A percentile compares a stretch with the other conserved stretches of the same genome.
Conservation (phyloP, 2,888 invertebrate genomes). For the Lymantria monacha region DNA sequence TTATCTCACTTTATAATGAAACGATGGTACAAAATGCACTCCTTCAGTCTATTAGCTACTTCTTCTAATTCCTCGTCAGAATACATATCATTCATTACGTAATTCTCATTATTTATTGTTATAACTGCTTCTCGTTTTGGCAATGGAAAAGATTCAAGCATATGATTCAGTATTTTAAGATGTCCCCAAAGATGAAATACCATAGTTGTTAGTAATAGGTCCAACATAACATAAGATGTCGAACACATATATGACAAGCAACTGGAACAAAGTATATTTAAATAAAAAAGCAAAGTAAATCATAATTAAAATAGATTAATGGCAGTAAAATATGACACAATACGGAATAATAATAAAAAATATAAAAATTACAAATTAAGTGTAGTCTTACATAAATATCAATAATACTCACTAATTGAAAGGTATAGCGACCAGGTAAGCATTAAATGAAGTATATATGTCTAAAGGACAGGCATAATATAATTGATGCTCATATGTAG, state of each 20-base stretch:
- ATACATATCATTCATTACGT: slow-evolving; percentile 13
- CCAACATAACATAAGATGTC: neutral
- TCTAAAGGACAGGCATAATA: slow-evolving; percentile 14
- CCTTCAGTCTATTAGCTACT: slow-evolving; percentile 11
- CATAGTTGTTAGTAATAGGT: neutral
- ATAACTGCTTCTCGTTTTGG: neutral
- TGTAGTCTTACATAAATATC: no score
- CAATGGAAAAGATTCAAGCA: neutral
- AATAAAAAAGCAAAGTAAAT: no score
- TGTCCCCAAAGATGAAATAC: neutral
- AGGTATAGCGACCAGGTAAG: slow-evolving; percentile 4
- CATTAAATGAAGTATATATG: slow-evolving; percentile 7
- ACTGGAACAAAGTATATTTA: neutral
- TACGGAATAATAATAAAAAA: no score
- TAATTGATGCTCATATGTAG: slow-evolving; percentile 16
- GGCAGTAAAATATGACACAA: neutral
- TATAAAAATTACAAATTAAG: no score
- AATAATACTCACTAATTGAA: slow-evolving; percentile 17
- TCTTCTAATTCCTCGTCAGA: slow-evolving; percentile 11
- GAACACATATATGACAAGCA: neutral
- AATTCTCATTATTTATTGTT: neutral
- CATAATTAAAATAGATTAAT: no score
- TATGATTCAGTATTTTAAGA: neutral
- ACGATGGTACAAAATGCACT: slow-evolving; percentile 16
- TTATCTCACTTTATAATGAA: slow-evolving; percentile 11